Evolutionary conservation across 2,113 vertebrate genomes (phyloP).

Genomic region (Pardalotus punctatus): DNA sequence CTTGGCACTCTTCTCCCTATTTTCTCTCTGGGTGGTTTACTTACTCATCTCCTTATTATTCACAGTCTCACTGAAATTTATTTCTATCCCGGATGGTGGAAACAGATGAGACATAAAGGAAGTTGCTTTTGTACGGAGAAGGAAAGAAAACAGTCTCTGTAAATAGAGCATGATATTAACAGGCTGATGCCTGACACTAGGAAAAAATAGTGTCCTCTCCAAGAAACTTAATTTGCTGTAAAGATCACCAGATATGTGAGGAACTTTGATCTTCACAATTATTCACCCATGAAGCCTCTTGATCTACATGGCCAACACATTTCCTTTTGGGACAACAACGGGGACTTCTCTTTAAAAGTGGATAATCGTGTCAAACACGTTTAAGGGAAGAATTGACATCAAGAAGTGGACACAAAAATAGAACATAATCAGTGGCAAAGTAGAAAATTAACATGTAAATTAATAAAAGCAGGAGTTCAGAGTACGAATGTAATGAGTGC

Average conservation of each 20-base stretch:
- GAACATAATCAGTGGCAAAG: neutral
- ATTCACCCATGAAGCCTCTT: neutral
- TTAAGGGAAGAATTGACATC: neutral
- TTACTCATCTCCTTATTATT: neutral
- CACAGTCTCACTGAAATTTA: neutral
- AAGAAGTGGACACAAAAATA: neutral
- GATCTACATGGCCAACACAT: neutral
- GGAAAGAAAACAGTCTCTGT: neutral
- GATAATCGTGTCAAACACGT: neutral
- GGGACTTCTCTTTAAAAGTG: neutral
- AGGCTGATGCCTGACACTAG: neutral
- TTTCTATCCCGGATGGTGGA: neutral
- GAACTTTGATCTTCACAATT: neutral
- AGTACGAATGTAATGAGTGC: neutral
- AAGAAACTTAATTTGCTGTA: constrained; percentile 3
- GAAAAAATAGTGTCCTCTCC: constrained; percentile 8
- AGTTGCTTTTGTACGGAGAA: constrained; percentile 16
- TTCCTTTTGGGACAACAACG: neutral
- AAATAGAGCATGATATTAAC: neutral
- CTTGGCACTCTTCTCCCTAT: neutral
- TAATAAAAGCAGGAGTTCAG: neutral
- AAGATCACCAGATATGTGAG: neutral
- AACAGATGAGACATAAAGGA: constrained; percentile 41
- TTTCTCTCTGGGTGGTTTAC: neutral
- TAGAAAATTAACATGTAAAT: neutral